Base-by-base conservation (phyloP, 1,140 invertebrate genomes). In the Anastatus disparis region DNA sequence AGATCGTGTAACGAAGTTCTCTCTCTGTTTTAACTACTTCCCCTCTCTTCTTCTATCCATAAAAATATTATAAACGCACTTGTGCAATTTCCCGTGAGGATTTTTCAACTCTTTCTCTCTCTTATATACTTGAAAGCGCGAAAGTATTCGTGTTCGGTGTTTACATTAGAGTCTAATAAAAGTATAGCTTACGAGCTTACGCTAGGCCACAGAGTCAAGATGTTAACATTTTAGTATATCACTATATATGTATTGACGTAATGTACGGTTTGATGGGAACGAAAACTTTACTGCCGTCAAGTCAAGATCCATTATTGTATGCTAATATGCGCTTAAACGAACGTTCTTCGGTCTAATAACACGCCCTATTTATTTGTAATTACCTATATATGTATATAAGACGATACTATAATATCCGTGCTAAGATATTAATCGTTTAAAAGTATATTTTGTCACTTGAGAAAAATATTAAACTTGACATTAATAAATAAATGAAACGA, bases 261-360 rank as follows among this genome's bases (percentile, higher is more conserved):
- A 64, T n/a, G n/a, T n/a, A n/a, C 50, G 38, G 7, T 24, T n/a
- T 1, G 55, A 56, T 50, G 66, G 35, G 66, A 80, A 78, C 74
- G 74, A 79, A 58, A 58, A 58, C 31, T n/a, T n/a, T n/a, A n/a
- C n/a, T 35, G 29, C 27, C 13, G 52, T 55, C 52, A 75, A 76
- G 61, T 59, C 56, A n/a, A 71, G 35, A 70, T 74, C 77, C 75
- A 75, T 79, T 80, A 76, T 73, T 74, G n/a, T n/a, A 75, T 77
- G 75, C 66, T 71, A 77, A 76, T 74, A 77, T 46, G 70, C 69
- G 26, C 50, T 15, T n/a, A n/a, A n/a, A 29, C 27, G 24, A 15
- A 42, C 31, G 31, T 35, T 35, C 31, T 10, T 78, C 75, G 73
- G 76, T 71, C n/a, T n/a, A 74, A 69, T 74, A 69, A 67, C 63